phyloP scores from a whole-genome alignment of 2,888 invertebrate genomes.

The Spisula solida region DNA sequence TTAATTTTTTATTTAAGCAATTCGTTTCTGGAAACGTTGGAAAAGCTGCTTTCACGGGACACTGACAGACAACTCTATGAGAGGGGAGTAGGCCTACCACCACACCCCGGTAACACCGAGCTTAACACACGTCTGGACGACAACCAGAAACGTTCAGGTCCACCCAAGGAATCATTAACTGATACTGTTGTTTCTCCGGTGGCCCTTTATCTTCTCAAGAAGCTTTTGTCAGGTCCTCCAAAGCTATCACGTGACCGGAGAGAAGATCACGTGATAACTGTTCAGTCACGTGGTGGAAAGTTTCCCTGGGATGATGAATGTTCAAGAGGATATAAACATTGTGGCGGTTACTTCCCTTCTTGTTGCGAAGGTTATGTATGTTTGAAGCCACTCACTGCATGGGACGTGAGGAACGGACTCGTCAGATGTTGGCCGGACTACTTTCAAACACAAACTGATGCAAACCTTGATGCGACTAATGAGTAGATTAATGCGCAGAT shows the following conservation, averaged over 20 bases:
- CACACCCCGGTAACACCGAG: neutral
- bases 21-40: neutral
- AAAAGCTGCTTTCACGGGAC: neutral
- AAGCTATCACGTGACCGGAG: constrained; percentile 10
- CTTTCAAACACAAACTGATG: constrained; percentile 10
- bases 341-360: constrained; percentile 35
- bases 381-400: constrained; percentile 37
- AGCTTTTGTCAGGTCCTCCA: neutral
- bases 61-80: neutral
- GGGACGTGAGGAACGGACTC: constrained; percentile 20
- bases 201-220: neutral
- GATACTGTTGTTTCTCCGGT: neutral
- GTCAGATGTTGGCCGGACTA: constrained; percentile 38
- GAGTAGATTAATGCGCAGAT: neutral
- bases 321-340: constrained; percentile 29
- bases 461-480: neutral
- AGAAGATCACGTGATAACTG: constrained; percentile 31
- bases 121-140: neutral
- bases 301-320: constrained; percentile 43
- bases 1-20: no score
- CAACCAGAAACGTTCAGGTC: neutral
- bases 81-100: neutral
- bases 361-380: constrained; percentile 42
- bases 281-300: constrained; percentile 4
- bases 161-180: neutral